Base-by-base conservation (phyloP, 2,888 invertebrate species). In the Ormyrus labotus region DNA sequence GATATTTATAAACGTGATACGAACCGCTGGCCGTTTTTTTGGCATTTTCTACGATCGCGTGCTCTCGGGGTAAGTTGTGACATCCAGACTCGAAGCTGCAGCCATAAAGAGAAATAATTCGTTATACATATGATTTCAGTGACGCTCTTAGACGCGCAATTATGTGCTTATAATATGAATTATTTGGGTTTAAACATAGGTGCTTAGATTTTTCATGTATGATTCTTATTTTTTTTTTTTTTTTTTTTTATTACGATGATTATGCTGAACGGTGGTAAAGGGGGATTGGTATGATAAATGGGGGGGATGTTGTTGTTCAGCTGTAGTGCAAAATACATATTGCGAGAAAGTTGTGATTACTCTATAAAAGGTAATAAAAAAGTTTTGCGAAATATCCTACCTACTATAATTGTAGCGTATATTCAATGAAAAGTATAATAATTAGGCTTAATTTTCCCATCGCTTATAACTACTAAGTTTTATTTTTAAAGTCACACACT, bases 41-140 rank as follows among this genome's bases (percentile, higher is more conserved):
- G 88, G 86, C 89, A 90, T 90, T 89, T 89, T 90, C 89, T 90
- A 90, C 86, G 88, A 89, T 87, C 86, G 87, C 87, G 88, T 86
- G 87, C 87, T 87, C 88, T 88, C 86, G 88, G 86, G 83, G 87
- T 87, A 87, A 88, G 88, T 85, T 87, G 88, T 87, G 87, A 87
- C 88, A 89, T 89, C 90, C 89, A 88, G 88, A 87, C 86, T 87
- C 85, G 87, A 85, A 89, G 89, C 90, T 90, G 89, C 89, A 86
- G 88, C 87, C 89, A 85, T 86, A 84, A 86, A 82, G 78, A 83
- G 70, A 83, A 83, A 83, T 83, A 75, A 83, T 81, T 82, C 69
- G 80, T 83, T 84, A 83, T 73, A 75, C 60, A 70, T 63, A 64
- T 80, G 57, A 73, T 50, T 75, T 67, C 65, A 45, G 11, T 73